Evolutionary conservation across 2,797 vertebrate species (phyloP), one percentile per base, ranked within the genome.

Genomic region (Carduelis carduelis): DNA sequence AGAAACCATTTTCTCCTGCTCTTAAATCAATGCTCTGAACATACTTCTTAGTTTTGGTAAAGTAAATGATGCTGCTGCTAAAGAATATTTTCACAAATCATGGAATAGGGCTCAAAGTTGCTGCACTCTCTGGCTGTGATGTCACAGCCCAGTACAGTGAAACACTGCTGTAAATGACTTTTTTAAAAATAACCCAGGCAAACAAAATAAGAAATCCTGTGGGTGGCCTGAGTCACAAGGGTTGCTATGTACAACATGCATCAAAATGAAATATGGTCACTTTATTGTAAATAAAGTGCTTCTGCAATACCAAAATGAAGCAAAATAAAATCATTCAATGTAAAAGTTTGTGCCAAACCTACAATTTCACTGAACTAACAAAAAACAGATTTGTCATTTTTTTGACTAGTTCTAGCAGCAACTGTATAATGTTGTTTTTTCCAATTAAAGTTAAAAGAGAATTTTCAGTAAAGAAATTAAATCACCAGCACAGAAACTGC

Each of bases 21-120:
- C 60, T 88, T 6, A 1, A 37, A 71, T 59, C 75, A 53, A 59
- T 1, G 4, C 24, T 55, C 53, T 77, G 35, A 65, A 64, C 80
- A 37, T 89, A 98, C 97, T 94, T 98, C 97, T 59, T 98, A 97
- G 87, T 96, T 98, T 87, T 97, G 97, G 83, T 92, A 75, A 78
- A 99, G 97, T 32, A 97, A 95, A 78, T 50, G 46, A 11, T 93
- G 97, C 23, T 97, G 41, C 43, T 98, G 98, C 78, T 96, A 97
- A 75, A 98, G 95, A 65, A 98, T 94, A 12, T 98, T 98, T 93
- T 98, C 98, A 9, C 98, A 98, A 93, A 98, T 98, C 96, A 96
- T 97, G 5, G 98, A 98, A 78, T 98, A 98, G 59, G 96, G 96
- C 95, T 98, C 95, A 53, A 98, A 98, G 96, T 89, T 97, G 89